Percentiles rank a stretch among this genome's conserved stretches.
Evolutionary conservation across 2,888 invertebrate genomes (phyloP).

Genomic region (Plemyria rubiginata): DNA sequence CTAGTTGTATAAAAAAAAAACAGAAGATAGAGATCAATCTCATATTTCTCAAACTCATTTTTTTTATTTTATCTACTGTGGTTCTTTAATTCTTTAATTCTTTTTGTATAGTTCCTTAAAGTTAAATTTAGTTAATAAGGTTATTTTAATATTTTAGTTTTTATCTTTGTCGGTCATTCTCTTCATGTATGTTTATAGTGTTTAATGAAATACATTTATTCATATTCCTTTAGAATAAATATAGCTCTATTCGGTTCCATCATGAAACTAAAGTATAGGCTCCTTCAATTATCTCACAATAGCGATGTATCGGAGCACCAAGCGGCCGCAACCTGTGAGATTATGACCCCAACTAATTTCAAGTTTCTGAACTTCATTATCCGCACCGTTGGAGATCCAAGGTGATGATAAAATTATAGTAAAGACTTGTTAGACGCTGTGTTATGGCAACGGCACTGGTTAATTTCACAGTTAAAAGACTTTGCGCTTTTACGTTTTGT

Average conservation of each 20-base stretch:
- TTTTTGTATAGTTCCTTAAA: too few relatives aligned
- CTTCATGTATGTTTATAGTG: too few relatives aligned
- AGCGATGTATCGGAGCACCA: constrained; percentile 36
- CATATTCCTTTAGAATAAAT: too few relatives aligned
- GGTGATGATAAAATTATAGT: constrained; percentile 70
- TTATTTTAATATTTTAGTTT: too few relatives aligned
- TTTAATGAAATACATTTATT: too few relatives aligned
- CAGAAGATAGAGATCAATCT: too few relatives aligned
- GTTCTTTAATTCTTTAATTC: too few relatives aligned
- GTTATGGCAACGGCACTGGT: constrained; percentile 35
- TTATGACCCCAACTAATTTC: constrained; percentile 75
- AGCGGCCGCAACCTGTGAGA: constrained; percentile 54
- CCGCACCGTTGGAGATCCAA: constrained; percentile 72
- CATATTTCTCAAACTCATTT: too few relatives aligned
- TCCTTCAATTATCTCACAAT: constrained; percentile 51
- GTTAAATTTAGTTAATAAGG: too few relatives aligned
- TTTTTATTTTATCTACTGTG: too few relatives aligned
- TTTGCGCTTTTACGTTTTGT: constrained; percentile 26
- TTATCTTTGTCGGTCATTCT: too few relatives aligned
- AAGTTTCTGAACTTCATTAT: constrained; percentile 79
- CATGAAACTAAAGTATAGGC: constrained; percentile 33
- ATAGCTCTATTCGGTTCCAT: neutral
- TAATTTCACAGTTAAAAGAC: constrained; percentile 39
- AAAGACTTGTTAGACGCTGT: constrained; percentile 51
- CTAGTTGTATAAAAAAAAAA: too few relatives aligned